Conservation (phyloP, 2,113 vertebrate species). For the Chloropsis hardwickii region DNA sequence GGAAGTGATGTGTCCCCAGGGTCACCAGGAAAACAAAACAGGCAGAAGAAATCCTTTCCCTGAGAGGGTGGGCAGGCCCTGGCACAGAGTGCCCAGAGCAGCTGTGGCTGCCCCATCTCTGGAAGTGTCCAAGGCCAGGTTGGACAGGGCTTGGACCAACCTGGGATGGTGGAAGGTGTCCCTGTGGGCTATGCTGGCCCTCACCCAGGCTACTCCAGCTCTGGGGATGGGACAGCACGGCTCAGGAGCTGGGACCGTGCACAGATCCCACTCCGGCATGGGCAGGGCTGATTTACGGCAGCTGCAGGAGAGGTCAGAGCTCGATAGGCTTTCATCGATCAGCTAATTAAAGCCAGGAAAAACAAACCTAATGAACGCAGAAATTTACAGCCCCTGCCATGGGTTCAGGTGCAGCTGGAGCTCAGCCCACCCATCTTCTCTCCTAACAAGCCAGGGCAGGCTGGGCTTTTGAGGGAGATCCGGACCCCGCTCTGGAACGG, state of each 20-base stretch:
- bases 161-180: not conserved
- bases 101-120: not conserved
- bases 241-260: not conserved
- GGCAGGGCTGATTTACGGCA: slow-evolving; percentile 23
- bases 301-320: slow-evolving; percentile 57
- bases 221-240: not conserved
- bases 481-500: rapidly evolving
- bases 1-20: rapidly evolving
- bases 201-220: not conserved
- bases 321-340: slow-evolving; percentile 53
- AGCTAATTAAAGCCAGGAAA: slow-evolving; percentile 62
- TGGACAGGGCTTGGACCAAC: rapidly evolving
- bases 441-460: not conserved
- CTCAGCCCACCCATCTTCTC: not conserved
- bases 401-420: slow-evolving; percentile 4
- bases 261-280: not conserved
- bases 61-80: rapidly evolving
- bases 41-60: not conserved
- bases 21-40: rapidly evolving
- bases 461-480: not conserved
- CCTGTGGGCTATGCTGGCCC: not conserved
- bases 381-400: slow-evolving; percentile 2
- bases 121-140: not conserved
- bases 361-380: slow-evolving; percentile 53
- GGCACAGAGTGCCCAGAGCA: not conserved